Base-by-base conservation (phyloP, 1,140 invertebrate genomes). In the Bombus difficillimus region DNA sequence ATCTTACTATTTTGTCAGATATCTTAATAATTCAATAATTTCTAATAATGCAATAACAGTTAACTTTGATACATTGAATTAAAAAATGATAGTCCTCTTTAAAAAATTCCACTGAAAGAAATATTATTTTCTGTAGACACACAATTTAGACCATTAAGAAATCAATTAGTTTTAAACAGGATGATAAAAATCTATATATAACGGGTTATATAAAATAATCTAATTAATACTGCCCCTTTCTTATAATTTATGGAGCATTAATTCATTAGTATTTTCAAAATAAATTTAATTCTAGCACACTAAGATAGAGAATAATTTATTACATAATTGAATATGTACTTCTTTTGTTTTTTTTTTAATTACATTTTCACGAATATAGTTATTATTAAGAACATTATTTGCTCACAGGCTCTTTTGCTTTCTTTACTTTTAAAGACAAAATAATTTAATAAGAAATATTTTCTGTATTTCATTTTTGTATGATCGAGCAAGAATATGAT, bases 361-460 rank as follows among this genome's bases (percentile, higher is more conserved):
- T 73, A 73, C 15, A 47, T 32, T n/a, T 15, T 47, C 9, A 47
- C 6, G 8, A 73, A 73, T 73, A 41, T 37, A 69, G 18, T 18
- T 53, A 53, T 53, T 22, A 53, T 53, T 64, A 78, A 78, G 41
- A 32, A 64, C n/a, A 64, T 41, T 41, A 64, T 64, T 28, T 78
- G 32, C 43, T 78, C 18, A 57, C 28, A 28, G 32, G n/a, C 57
- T 64, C 25, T 75, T 53, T 22, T 75, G 15, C 39, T 37, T 22
- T n/a, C 32, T n/a, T 64, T 3, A 25, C 10, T 76, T 39, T 9
- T 43, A 53, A 53, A 53, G 6, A 53, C 2, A 43, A 6, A 18
- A 32, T 43, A 41, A 12, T 64, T 8, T 66, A 66, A 2, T 34
- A 64, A 66, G n/a, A 66, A 68, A 79, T 22, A 18, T n/a, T 37